These are phyloP conservation scores for Oxystoma pomonae DNA, from an alignment of 2,888 invertebrate genomes.

Conservation along the genomic window DNA sequence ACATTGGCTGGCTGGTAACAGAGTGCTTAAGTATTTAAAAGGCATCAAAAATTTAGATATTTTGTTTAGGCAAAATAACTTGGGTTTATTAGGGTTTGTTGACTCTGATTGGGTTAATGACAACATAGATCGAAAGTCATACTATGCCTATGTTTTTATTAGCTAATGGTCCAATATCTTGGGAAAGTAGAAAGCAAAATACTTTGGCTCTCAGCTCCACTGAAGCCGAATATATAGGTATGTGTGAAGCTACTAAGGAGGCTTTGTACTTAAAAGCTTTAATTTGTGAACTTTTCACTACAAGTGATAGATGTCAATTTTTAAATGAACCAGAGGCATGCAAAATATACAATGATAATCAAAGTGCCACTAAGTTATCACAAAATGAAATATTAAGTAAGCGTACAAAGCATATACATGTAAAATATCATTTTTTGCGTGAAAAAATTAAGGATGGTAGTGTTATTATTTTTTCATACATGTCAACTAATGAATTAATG, in stretches of 20 bases:
- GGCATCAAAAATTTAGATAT: no score
- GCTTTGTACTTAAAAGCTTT: slow-evolving; percentile 1
- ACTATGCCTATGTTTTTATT: neutral
- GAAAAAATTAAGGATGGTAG: no score
- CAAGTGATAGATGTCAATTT: slow-evolving; percentile 2
- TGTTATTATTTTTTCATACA: neutral
- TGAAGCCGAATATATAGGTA: slow-evolving; percentile 1
- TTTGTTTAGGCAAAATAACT: no score
- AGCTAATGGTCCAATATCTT: no score
- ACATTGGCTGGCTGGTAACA: no score
- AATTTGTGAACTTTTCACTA: slow-evolving; percentile 1
- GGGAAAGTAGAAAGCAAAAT: no score
- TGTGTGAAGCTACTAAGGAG: slow-evolving; percentile 4
- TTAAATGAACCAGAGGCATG: neutral
- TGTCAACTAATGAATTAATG: slow-evolving; percentile 1
- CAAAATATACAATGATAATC: slow-evolving; percentile 1
- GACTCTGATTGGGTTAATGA: slow-evolving; percentile 1
- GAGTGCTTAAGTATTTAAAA: neutral
- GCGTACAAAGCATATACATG: slow-evolving; percentile 4
- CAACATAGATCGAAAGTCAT: neutral
- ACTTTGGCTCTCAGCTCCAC: no score
- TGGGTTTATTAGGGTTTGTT: no score
- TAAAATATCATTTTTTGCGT: neutral
- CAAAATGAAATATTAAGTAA: neutral
- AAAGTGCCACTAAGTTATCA: neutral